Evolutionary conservation across 2,113 vertebrate genomes (phyloP).

Genomic region (Oncorhynchus clarkii): DNA sequence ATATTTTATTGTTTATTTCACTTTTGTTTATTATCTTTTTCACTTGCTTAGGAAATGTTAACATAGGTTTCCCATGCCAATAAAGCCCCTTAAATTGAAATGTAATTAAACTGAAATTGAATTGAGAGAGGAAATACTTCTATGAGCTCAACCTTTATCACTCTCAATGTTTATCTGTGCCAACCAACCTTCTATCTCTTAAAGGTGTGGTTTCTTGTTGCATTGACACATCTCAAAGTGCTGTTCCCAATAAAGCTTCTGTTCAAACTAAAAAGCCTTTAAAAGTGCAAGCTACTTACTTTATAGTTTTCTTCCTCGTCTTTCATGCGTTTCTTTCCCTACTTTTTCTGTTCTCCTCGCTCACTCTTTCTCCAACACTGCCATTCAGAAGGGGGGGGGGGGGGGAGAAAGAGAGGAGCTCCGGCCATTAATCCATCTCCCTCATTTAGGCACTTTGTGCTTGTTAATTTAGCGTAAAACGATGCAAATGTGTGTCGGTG

Average conservation of each 20-base stretch:
- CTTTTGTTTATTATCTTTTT: too few relatives aligned
- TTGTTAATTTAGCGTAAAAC: slow-evolving; percentile 46
- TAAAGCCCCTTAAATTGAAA: too few relatives aligned
- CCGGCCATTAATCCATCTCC: slow-evolving; percentile 36
- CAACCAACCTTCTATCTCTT: too few relatives aligned
- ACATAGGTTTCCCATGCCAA: too few relatives aligned
- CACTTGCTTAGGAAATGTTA: too few relatives aligned
- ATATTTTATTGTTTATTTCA: too few relatives aligned
- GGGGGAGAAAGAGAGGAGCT: neutral
- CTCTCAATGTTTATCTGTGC: too few relatives aligned
- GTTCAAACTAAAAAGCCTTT: neutral
- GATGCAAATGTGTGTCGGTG: slow-evolving; percentile 12
- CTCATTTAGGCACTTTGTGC: slow-evolving; percentile 47
- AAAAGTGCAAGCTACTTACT: neutral
- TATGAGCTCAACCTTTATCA: neutral
- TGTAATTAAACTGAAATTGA: too few relatives aligned
- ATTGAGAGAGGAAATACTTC: too few relatives aligned
- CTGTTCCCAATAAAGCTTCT: neutral
- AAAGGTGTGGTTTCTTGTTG: neutral
- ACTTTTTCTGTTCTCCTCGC: neutral
- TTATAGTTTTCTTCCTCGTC: neutral
- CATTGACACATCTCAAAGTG: neutral
- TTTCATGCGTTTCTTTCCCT: neutral
- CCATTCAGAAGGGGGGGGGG: neutral
- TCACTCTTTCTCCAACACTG: neutral